Percentiles rank a stretch among this genome's conserved stretches.
phyloP scores from a whole-genome alignment of 2,113 vertebrate genomes.

The Xiphophorus hellerii region DNA sequence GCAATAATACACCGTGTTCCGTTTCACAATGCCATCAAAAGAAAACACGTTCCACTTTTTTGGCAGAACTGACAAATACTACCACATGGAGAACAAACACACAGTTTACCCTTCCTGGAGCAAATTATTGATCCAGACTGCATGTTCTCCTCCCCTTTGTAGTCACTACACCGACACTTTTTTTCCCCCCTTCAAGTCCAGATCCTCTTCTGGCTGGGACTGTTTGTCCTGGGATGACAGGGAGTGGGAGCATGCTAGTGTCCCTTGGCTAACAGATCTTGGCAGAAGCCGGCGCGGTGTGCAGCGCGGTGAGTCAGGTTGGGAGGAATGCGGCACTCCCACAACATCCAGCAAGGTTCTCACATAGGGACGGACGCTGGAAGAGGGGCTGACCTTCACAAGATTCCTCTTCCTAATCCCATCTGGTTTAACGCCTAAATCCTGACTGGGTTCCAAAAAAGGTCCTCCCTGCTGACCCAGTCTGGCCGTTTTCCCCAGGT shows the following conservation, averaged over 20 bases:
- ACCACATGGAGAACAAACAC: not conserved
- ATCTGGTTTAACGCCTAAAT: not conserved
- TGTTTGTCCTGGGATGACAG: constrained; percentile 30
- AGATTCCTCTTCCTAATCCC: not conserved
- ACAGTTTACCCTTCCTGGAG: constrained; percentile 7
- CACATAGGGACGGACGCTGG: constrained; percentile 13
- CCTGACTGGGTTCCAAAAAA: not conserved
- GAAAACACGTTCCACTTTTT: constrained; percentile 13
- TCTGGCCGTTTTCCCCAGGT: not conserved
- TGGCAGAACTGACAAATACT: not conserved
- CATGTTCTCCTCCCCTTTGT: not conserved
- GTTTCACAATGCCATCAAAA: constrained; percentile 29
- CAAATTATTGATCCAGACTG: not conserved
- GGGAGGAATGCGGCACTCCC: constrained; percentile 58
- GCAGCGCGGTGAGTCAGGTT: constrained; percentile 51
- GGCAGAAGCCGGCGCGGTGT: constrained; percentile 32
- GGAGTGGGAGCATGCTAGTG: constrained; percentile 37
- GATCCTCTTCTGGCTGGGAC: constrained; percentile 19
- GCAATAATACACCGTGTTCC: constrained; percentile 54
- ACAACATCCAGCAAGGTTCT: constrained; percentile 34
- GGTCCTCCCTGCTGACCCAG: not conserved
- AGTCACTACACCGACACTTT: no score
- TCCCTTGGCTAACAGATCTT: constrained; percentile 44
- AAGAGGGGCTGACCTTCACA: not conserved
- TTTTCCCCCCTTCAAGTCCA: not conserved